A percentile compares a stretch with the other conserved stretches of the same genome.
phyloP scores from a whole-genome alignment of 2,113 vertebrate species.

The Gavialis gangeticus region DNA sequence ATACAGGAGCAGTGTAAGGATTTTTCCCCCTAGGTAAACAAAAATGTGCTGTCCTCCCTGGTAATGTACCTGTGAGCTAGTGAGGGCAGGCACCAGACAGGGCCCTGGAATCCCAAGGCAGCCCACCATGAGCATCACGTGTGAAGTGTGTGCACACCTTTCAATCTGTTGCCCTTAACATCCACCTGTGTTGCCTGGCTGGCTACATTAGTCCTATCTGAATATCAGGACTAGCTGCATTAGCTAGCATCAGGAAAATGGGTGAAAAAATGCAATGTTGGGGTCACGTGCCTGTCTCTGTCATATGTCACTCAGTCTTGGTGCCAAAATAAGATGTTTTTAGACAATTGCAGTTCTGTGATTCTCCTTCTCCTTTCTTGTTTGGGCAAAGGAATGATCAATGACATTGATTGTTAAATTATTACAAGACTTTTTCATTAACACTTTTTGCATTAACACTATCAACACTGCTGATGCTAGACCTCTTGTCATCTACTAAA shows the following conservation, averaged over 20 bases:
- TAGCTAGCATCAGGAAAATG: neutral
- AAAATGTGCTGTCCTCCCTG: too few species aligned
- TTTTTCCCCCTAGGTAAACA: too few species aligned
- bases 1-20: too few species aligned
- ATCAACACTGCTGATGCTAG: neutral
- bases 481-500: too few species aligned
- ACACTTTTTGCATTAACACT: neutral
- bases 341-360: neutral
- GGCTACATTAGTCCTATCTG: neutral
- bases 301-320: neutral
- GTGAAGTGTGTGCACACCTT: too few species aligned
- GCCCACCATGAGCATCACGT: too few species aligned
- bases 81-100: too few species aligned
- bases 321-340: neutral
- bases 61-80: too few species aligned
- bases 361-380: neutral
- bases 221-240: neutral
- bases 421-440: neutral
- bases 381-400: neutral
- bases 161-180: too few species aligned
- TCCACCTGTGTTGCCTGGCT: too few species aligned
- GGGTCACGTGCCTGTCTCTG: neutral
- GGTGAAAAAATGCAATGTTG: neutral
- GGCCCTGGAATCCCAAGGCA: too few species aligned
- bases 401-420: neutral